phyloP scores from a whole-genome alignment of 1,140 invertebrate genomes.

The Meloidogyne chitwoodi region DNA sequence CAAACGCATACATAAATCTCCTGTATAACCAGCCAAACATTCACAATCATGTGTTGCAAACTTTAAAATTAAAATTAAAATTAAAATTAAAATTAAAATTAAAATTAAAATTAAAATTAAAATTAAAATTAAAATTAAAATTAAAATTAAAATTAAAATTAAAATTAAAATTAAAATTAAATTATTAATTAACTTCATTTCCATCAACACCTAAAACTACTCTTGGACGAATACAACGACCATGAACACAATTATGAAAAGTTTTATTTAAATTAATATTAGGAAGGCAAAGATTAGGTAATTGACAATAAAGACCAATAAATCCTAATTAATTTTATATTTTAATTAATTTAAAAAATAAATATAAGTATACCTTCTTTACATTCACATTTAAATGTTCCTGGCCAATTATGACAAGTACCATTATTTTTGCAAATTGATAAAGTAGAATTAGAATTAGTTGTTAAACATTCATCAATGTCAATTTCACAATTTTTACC shows the following conservation, averaged over 20 bases:
- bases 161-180: no score
- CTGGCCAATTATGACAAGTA: conserved; percentile 45
- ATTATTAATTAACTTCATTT: no score
- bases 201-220: conserved; percentile 29
- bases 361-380: background rate
- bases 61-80: conserved; percentile 24
- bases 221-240: conserved; percentile 44
- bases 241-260: conserved; percentile 54
- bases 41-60: conserved; percentile 51
- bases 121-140: no score
- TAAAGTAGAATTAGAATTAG: background rate
- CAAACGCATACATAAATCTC: conserved; percentile 44
- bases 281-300: conserved; percentile 46
- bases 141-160: no score
- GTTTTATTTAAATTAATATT: conserved; percentile 43
- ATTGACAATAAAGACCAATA: conserved; percentile 47
- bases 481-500: conserved; percentile 48
- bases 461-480: conserved; percentile 50
- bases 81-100: no score
- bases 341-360: background rate
- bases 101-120: no score
- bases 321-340: conserved; percentile 27
- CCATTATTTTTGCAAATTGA: conserved; percentile 18
- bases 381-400: conserved; percentile 45
- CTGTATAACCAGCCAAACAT: conserved; percentile 45